These are phyloP conservation scores for Speoplatyrhinus poulsoni DNA, from an alignment of 2,113 vertebrate genomes.

Conservation along the genomic window DNA sequence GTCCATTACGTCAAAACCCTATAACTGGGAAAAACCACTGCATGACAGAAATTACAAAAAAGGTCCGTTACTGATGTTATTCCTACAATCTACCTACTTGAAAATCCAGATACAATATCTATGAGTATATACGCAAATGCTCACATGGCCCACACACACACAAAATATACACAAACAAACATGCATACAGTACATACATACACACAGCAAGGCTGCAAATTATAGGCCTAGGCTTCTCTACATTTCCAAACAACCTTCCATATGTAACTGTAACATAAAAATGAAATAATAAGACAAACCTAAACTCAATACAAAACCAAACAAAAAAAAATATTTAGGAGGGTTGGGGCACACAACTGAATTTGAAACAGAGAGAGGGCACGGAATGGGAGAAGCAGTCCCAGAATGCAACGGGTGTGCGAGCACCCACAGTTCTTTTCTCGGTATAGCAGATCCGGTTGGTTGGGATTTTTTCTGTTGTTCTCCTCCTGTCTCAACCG, in stretches of 20 bases:
- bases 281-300: not conserved
- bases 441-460: conserved; percentile 62
- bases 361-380: conserved; percentile 10
- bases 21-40: conserved; percentile 33
- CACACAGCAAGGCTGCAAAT: conserved; percentile 18
- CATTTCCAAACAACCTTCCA: conserved; percentile 3
- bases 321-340: not conserved
- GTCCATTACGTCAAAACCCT: conserved; percentile 59
- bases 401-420: conserved; percentile 53
- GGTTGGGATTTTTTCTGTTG: conserved; percentile 44
- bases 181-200: conserved; percentile 13
- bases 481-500: conserved; percentile 31
- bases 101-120: conserved; percentile 33
- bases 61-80: conserved; percentile 49
- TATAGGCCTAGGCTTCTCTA: conserved; percentile 14
- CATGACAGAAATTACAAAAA: conserved; percentile 49
- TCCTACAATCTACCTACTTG: conserved; percentile 26
- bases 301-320: not conserved
- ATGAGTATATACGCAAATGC: not conserved
- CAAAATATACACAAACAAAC: conserved; percentile 21
- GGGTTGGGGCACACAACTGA: conserved; percentile 12
- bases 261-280: conserved; percentile 13
- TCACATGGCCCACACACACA: not conserved
- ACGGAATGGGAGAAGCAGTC: conserved; percentile 42
- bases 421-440: conserved; percentile 53